Base-by-base conservation (phyloP, 2,888 invertebrate species). In the Glyphotaelius pellucidus region DNA sequence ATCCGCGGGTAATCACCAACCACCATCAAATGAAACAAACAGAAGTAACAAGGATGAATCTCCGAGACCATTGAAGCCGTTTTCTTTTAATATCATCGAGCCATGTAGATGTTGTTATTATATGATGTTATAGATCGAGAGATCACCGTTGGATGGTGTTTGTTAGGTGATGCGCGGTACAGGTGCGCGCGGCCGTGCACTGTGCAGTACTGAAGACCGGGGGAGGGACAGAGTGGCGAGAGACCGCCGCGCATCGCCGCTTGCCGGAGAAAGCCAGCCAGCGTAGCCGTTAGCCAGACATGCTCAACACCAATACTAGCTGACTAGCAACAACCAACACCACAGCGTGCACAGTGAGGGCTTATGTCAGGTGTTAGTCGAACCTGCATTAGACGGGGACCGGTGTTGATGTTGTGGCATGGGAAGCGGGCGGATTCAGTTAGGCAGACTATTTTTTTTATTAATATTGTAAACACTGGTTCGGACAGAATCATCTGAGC, bases 201-300 rank as follows among this genome's bases (percentile, higher is more conserved):
- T 84, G 89, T 89, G 52, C 88, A 52, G 25, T 31, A 91, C 91
- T 91, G 88, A 90, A 38, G 89, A 38, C 38, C 31, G 30, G 90
- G 42, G 90, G 30, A 31, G 32, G 81, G 90, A 81, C 90, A 19
- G 52, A 31, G 67, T 89, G 91, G 91, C 80, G 84, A 89, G 89
- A 80, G 89, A 47, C 86, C 79, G 88, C 88, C 88, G 91, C 89
- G 89, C 89, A 89, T 91, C 91, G 84, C 67, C 89, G 91, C 83
- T 81, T 67, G 81, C 47, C 81, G 84, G 91, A 91, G 91, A 91
- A 91, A 91, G 91, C 91, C 35, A 35, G 19, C 52, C 89, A 91
- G 91, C 81, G 88, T 42, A 35, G 80, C 91, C 91, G 87, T 80
- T 25, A 87, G 35, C 30, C 83, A 25, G 31, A 67, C 67, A 67